Percentiles rank a stretch among this genome's conserved stretches.
Evolutionary conservation across 2,888 invertebrate genomes (phyloP).

Genomic region (Tetrapedia diversipes): DNA sequence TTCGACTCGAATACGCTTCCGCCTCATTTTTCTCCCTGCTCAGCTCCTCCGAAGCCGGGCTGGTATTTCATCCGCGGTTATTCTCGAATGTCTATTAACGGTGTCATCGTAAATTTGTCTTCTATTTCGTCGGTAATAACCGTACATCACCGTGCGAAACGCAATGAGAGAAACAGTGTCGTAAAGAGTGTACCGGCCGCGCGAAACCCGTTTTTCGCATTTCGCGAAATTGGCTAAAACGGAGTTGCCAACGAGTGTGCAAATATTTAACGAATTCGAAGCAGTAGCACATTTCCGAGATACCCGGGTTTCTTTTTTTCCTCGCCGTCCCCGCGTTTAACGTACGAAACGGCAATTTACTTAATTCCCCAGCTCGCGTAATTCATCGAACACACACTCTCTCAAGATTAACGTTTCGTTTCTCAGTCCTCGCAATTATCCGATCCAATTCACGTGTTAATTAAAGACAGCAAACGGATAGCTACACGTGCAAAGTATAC

Average conservation of each 20-base stretch:
- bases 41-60: conserved; percentile 35
- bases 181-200: conserved; percentile 9
- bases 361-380: conserved; percentile 11
- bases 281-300: not conserved
- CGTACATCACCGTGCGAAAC: conserved; percentile 28
- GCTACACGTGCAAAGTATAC: no score
- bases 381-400: conserved; percentile 19
- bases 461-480: conserved; percentile 36
- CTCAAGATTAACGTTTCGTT: conserved; percentile 28
- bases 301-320: no score
- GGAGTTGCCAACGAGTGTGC: not conserved
- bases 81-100: conserved; percentile 57
- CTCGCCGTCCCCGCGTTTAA: not conserved
- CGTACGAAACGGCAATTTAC: conserved; percentile 7
- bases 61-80: conserved; percentile 49
- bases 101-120: conserved; percentile 51
- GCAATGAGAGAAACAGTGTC: conserved; percentile 42
- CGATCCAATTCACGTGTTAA: conserved; percentile 38
- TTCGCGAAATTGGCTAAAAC: not conserved
- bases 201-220: not conserved
- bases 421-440: conserved; percentile 34
- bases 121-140: conserved; percentile 47
- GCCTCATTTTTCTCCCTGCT: conserved; percentile 42
- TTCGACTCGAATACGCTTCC: conserved; percentile 50
- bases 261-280: conserved; percentile 4